Base-by-base conservation (phyloP, 2,888 invertebrate species). In the Leptinotarsa juncta region DNA sequence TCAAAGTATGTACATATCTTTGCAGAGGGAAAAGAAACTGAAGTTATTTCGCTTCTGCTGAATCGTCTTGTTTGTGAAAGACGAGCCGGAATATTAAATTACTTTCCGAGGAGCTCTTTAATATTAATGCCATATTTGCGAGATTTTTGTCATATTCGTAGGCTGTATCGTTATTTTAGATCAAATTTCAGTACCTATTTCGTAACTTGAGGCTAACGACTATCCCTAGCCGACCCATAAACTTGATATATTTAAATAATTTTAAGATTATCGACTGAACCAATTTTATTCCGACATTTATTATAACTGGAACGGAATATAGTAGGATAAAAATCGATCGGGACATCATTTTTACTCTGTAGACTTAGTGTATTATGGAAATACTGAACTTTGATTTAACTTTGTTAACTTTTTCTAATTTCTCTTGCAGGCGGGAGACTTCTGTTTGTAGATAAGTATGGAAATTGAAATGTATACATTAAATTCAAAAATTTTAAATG, bases 381-480 rank as follows among this genome's bases (percentile, higher is more conserved):
- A 65, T 76, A 70, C 75, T 79, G 77, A 76, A 74, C 57, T 74
- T 77, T 76, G 77, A 76, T 78, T 77, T 76, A 71, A 74, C 51
- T 79, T 74, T 76, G 75, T 72, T 70, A 73, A 71, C 71, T 77
- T 77, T 78, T 77, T 71, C 62, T 75, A 67, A 70, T 42, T 78
- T 81, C 81, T 81, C 81, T 82, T 82, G 81, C 82, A 78, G 80
- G 79, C 81, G 70, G 82, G 81, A 83, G 81, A 79, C 65, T 71
- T 78, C 66, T 71, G 74, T 73, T 73, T 74, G 72, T 79, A 75
- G 72, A 76, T 77, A 78, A 74, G 65, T 69, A 50, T 73, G 71
- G 67, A 71, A 70, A 71, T 75, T 72, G 74, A 65, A 79, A 67
- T 70, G 65, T 75, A 76, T 70, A 74, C 68, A 70, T 74, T 75